phyloP scores from a whole-genome alignment of 2,888 invertebrate species.

The Pyrgus malvae region DNA sequence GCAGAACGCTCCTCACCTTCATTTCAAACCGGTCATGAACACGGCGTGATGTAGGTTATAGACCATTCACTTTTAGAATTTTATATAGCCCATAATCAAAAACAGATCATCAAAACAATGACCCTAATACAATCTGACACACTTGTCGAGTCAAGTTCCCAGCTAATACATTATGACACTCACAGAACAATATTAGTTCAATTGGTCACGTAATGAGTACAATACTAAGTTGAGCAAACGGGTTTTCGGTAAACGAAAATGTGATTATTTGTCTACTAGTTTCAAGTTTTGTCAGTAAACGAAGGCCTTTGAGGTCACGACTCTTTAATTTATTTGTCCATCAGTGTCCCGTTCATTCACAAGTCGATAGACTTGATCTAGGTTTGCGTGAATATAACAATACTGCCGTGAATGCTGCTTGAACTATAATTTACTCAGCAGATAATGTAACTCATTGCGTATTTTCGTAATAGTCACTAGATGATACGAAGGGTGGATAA shows the following conservation, averaged over 20 bases:
- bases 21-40: too few species aligned
- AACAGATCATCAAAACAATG: not conserved
- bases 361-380: not conserved
- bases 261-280: not conserved
- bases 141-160: conserved; percentile 37
- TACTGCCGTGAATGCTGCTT: not conserved
- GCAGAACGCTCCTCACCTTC: too few species aligned
- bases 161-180: conserved; percentile 40
- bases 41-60: too few species aligned
- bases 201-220: conserved; percentile 39
- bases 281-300: not conserved
- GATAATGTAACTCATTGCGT: conserved; percentile 21
- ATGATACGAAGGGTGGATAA: conserved; percentile 30
- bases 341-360: not conserved
- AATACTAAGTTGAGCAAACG: not conserved
- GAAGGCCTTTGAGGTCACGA: not conserved
- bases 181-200: conserved; percentile 51
- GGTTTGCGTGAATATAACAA: not conserved
- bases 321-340: not conserved
- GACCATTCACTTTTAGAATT: too few species aligned
- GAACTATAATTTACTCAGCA: not conserved
- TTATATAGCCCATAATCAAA: too few species aligned
- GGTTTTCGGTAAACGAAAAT: not conserved
- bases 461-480: conserved; percentile 26
- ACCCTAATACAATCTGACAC: conserved; percentile 34